Conservation (phyloP, 1,140 invertebrate species). For the Chironomus tepperi region DNA sequence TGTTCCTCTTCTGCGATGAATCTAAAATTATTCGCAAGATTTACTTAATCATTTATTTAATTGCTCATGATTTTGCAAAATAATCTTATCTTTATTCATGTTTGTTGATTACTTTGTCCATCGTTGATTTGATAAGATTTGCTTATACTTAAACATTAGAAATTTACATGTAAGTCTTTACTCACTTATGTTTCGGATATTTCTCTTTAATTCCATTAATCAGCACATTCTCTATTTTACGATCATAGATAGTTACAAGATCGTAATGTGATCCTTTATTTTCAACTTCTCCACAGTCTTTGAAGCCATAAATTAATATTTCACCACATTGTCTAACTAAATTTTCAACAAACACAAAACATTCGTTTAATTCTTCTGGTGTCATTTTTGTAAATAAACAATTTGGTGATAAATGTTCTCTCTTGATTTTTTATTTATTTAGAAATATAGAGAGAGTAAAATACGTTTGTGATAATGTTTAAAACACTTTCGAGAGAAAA, state of each 20-base stretch:
- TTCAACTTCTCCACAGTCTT: constrained; percentile 28
- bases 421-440: too few relatives aligned
- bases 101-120: too few relatives aligned
- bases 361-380: constrained; percentile 43
- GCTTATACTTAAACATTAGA: too few relatives aligned
- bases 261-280: constrained; percentile 52
- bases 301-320: constrained; percentile 35
- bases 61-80: too few relatives aligned
- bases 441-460: too few relatives aligned
- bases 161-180: too few relatives aligned
- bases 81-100: not conserved
- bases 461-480: too few relatives aligned
- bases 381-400: not conserved
- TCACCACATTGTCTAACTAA: constrained; percentile 48
- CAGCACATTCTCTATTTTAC: constrained; percentile 66
- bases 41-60: too few relatives aligned
- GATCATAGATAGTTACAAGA: constrained; percentile 75
- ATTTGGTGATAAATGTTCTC: too few relatives aligned
- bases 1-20: constrained; percentile 79
- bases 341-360: constrained; percentile 47
- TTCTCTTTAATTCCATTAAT: constrained; percentile 51
- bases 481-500: too few relatives aligned
- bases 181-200: constrained; percentile 67
- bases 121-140: too few relatives aligned
- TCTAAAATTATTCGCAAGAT: constrained; percentile 41